These are phyloP conservation scores for Acrocephalus scirpaceus DNA, from an alignment of 2,797 vertebrate species.

Conservation along the genomic window DNA sequence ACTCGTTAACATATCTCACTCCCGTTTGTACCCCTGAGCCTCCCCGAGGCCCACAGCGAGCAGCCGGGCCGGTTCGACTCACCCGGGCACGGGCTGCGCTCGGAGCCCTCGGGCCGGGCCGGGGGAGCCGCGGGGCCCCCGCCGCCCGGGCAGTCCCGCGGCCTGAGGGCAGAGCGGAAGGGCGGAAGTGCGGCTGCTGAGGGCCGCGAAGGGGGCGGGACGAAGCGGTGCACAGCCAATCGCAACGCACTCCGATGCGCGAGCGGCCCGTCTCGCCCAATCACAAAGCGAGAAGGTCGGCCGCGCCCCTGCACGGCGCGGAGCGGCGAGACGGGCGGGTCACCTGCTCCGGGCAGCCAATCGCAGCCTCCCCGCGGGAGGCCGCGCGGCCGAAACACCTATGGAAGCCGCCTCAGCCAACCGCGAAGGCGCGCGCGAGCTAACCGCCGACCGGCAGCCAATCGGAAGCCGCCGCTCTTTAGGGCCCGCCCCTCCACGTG, in stretches of 20 bases:
- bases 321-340: accelerated
- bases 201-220: accelerated
- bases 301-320: accelerated
- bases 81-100: background rate
- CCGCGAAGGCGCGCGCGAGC: no score
- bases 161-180: background rate
- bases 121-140: no score
- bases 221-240: background rate
- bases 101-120: accelerated
- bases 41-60: background rate
- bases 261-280: accelerated
- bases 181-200: background rate
- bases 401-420: background rate
- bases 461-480: accelerated
- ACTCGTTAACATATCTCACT: accelerated
- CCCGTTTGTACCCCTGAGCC: no score
- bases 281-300: background rate
- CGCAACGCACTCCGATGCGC: accelerated
- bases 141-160: accelerated
- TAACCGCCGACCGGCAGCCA: accelerated
- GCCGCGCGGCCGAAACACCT: background rate
- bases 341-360: background rate
- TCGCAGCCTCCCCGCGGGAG: accelerated
- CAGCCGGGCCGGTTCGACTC: accelerated
- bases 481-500: background rate